Conservation (phyloP, 2,797 vertebrate species). For the Sebastes matsubarae region DNA sequence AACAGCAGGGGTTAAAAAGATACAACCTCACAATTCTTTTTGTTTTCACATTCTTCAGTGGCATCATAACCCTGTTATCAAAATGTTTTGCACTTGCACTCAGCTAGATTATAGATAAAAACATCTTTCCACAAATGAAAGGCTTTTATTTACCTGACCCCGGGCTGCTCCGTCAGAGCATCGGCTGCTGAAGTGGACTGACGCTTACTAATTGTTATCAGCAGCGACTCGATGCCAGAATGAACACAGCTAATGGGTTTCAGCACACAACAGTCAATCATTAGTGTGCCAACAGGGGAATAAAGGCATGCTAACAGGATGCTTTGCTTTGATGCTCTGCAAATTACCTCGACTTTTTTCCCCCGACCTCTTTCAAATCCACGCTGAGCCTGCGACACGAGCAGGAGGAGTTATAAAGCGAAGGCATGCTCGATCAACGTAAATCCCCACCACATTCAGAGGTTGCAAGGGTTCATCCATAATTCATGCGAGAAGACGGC, state of each 20-base stretch:
- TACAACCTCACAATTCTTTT: neutral
- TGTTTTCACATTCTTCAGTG: neutral
- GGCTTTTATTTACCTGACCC: slow-evolving; percentile 43
- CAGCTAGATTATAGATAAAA: slow-evolving; percentile 12
- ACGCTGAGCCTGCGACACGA: slow-evolving; percentile 39
- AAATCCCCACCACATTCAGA: slow-evolving; percentile 55
- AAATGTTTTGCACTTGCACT: slow-evolving; percentile 1
- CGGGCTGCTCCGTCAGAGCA: neutral
- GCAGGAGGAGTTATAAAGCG: slow-evolving; percentile 32
- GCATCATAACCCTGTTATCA: neutral
- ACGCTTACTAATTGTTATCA: slow-evolving; percentile 54
- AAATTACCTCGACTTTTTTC: slow-evolving; percentile 49
- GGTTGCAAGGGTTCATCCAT: slow-evolving; percentile 65
- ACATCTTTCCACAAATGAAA: slow-evolving; percentile 22
- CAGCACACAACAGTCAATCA: slow-evolving; percentile 46
- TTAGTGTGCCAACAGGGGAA: slow-evolving; percentile 15
- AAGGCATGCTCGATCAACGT: slow-evolving; percentile 47
- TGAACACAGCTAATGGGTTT: slow-evolving; percentile 53
- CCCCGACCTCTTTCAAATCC: slow-evolving; percentile 48
- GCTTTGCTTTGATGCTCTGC: slow-evolving; percentile 26
- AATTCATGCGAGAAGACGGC: slow-evolving; percentile 63
- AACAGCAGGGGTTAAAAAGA: neutral
- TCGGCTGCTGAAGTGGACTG: slow-evolving; percentile 43
- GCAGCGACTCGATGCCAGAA: slow-evolving; percentile 20
- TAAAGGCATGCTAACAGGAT: slow-evolving; percentile 40